Evolutionary conservation across 1,140 invertebrate species (phyloP).

Genomic region (Eumeta japonica): DNA sequence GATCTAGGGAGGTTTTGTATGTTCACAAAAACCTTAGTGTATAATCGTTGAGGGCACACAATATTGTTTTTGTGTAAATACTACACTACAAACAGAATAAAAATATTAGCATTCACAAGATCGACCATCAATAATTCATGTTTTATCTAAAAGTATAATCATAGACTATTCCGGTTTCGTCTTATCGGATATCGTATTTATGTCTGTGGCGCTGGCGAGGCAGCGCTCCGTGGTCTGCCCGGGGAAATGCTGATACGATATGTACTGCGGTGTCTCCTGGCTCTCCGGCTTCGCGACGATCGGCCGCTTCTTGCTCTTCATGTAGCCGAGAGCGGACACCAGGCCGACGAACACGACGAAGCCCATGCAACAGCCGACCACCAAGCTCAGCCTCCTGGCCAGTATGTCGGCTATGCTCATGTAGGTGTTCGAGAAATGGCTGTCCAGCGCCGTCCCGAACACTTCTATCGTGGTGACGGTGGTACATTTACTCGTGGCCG

Average conservation of each 20-base stretch:
- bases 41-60: no score
- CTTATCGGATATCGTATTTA: slow-evolving; percentile 44
- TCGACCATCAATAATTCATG: no score
- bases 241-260: slow-evolving; percentile 50
- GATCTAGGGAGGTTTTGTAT: no score
- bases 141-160: neutral
- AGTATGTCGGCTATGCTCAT: slow-evolving; percentile 67
- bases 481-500: slow-evolving; percentile 72
- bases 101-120: no score
- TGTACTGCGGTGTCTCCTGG: slow-evolving; percentile 60
- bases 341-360: slow-evolving; percentile 81
- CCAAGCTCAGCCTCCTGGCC: slow-evolving; percentile 75
- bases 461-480: slow-evolving; percentile 74
- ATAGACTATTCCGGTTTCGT: slow-evolving; percentile 20
- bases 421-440: slow-evolving; percentile 66
- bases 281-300: slow-evolving; percentile 70
- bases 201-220: slow-evolving; percentile 43
- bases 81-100: no score
- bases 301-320: slow-evolving; percentile 81
- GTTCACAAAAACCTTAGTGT: no score
- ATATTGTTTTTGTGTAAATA: no score
- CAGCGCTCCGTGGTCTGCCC: slow-evolving; percentile 46
- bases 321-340: slow-evolving; percentile 78
- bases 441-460: slow-evolving; percentile 64
- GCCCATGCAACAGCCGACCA: slow-evolving; percentile 81